Evolutionary conservation across 2,113 vertebrate genomes (phyloP).

Genomic region (Nycticebus coucang): DNA sequence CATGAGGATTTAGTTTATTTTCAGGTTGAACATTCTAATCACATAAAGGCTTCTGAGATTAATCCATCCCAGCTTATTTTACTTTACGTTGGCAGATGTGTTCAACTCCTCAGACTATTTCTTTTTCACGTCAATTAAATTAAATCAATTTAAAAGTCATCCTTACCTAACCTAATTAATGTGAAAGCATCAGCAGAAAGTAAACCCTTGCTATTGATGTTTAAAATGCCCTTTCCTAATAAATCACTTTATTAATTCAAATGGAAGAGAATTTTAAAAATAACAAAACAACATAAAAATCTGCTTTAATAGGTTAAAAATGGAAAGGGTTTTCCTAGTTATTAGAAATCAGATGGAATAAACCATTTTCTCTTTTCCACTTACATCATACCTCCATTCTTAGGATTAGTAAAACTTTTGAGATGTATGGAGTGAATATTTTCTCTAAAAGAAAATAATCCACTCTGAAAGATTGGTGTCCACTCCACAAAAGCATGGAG

Average conservation of each 20-base stretch:
- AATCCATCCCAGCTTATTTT: background rate
- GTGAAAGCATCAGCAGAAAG: background rate
- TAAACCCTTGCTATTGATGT: background rate
- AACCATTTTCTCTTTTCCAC: background rate
- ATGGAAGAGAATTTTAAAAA: background rate
- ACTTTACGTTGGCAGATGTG: background rate
- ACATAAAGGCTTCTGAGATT: background rate
- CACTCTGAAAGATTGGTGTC: background rate
- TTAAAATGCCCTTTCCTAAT: background rate
- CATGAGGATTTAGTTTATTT: background rate
- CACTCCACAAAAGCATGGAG: background rate
- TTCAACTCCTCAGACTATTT: background rate
- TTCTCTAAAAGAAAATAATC: background rate
- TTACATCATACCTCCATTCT: background rate
- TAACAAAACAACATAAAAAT: background rate
- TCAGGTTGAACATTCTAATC: background rate
- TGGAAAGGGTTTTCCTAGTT: background rate
- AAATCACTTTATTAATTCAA: background rate
- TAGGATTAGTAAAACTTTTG: background rate
- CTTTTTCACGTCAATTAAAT: background rate
- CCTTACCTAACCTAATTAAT: constrained; percentile 9
- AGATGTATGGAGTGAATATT: background rate
- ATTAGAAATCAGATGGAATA: background rate
- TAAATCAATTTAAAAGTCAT: constrained; percentile 27
- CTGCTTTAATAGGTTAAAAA: background rate